Percentiles rank a stretch among this genome's conserved stretches.
Conservation (phyloP, 2,797 vertebrate species). For the Spondyliosoma cantharus region DNA sequence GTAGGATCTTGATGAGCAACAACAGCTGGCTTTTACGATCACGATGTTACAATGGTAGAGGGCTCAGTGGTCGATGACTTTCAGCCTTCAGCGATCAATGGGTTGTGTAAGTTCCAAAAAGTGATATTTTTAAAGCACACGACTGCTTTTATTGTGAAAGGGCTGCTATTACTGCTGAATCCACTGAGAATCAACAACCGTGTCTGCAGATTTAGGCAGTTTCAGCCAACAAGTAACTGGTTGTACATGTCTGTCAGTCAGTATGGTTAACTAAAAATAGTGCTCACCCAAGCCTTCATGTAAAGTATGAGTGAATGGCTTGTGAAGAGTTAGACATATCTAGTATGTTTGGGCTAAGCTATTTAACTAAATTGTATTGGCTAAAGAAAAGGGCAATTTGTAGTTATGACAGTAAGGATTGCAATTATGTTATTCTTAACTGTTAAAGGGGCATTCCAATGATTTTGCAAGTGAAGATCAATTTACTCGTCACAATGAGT, state of each 20-base stretch:
- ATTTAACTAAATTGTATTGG: background rate
- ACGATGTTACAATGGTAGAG: too few relatives aligned
- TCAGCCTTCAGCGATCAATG: background rate
- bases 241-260: background rate
- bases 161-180: background rate
- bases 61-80: background rate
- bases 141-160: constrained; percentile 2
- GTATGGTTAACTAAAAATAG: background rate
- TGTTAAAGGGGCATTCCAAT: background rate
- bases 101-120: background rate
- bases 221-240: background rate
- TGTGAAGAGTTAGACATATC: background rate
- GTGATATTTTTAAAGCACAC: background rate
- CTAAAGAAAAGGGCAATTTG: background rate
- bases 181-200: background rate
- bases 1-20: too few relatives aligned
- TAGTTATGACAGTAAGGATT: background rate
- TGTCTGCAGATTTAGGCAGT: background rate
- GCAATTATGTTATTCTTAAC: background rate
- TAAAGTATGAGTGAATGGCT: background rate
- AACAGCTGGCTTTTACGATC: too few relatives aligned
- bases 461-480: background rate
- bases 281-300: background rate
- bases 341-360: background rate
- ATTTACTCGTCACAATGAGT: background rate